Evolutionary conservation across 1,140 invertebrate species (phyloP).

Genomic region (Micrasema longulum): DNA sequence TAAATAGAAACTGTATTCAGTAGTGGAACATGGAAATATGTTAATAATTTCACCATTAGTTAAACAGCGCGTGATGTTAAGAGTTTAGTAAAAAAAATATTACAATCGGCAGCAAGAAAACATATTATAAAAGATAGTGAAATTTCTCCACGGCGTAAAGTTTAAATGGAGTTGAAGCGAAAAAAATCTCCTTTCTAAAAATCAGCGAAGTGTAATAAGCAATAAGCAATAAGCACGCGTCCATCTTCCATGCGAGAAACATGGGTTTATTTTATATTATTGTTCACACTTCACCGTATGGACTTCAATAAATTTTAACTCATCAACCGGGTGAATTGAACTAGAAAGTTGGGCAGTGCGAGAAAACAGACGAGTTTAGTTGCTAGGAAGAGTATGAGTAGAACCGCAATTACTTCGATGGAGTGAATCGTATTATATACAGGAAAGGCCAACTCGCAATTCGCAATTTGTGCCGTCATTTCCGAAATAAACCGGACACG

Average conservation of each 20-base stretch:
- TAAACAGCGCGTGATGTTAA: too few species aligned
- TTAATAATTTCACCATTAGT: too few species aligned
- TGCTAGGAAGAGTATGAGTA: background rate
- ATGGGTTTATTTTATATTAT: too few species aligned
- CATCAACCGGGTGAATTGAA: conserved; percentile 1
- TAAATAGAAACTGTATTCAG: too few species aligned
- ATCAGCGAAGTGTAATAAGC: background rate
- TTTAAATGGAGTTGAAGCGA: background rate
- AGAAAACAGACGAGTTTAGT: conserved; percentile 1
- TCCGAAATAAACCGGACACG: conserved; percentile 1
- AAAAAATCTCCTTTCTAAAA: conserved; percentile 20
- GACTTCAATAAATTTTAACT: background rate
- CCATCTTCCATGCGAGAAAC: too few species aligned
- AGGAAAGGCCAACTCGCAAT: background rate
- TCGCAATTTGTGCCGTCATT: background rate
- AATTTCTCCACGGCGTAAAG: too few species aligned
- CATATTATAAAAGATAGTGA: too few species aligned
- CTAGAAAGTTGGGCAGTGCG: background rate
- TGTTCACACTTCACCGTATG: background rate
- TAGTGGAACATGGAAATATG: too few species aligned
- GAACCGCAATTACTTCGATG: background rate
- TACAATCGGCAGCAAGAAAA: too few species aligned
- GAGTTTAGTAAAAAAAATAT: too few species aligned
- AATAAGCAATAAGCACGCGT: background rate
- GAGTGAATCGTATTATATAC: background rate